Percentiles rank a stretch among this genome's conserved stretches.
These are phyloP conservation scores for Yponomeuta malinellus DNA, from an alignment of 2,888 invertebrate species.

Conservation along the genomic window DNA sequence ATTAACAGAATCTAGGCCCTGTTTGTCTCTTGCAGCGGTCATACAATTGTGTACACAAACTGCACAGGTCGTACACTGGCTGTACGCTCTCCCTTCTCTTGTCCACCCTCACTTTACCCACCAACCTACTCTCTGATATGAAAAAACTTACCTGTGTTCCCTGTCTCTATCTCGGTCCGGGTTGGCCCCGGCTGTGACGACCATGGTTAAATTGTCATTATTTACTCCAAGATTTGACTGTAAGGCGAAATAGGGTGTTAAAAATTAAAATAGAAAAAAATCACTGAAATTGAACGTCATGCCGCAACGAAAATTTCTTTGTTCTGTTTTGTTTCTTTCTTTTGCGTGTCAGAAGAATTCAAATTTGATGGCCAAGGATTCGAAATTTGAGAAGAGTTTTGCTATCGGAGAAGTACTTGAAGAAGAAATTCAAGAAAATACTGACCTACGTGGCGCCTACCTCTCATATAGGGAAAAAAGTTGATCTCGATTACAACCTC, in stretches of 20 bases:
- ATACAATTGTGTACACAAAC: too few relatives aligned
- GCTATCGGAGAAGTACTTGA: too few relatives aligned
- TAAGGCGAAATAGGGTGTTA: conserved; percentile 15
- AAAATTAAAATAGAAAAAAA: conserved; percentile 15
- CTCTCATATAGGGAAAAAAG: too few relatives aligned
- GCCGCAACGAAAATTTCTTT: conserved; percentile 21
- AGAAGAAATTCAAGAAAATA: too few relatives aligned
- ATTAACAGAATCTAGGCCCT: too few relatives aligned
- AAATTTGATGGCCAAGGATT: background rate
- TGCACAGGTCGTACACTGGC: too few relatives aligned
- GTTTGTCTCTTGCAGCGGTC: too few relatives aligned
- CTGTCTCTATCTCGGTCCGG: background rate
- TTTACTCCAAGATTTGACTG: conserved; percentile 19
- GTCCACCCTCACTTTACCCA: too few relatives aligned
- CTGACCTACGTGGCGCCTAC: too few relatives aligned
- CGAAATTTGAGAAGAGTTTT: background rate
- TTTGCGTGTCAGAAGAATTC: background rate
- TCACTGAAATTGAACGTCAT: conserved; percentile 15
- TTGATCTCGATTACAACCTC: too few relatives aligned
- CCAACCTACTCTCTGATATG: conserved; percentile 13
- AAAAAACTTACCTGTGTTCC: background rate
- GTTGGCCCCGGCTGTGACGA: background rate
- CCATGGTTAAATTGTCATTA: conserved; percentile 20
- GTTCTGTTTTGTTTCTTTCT: conserved; percentile 10
- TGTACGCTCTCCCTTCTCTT: too few relatives aligned